Conservation (phyloP, 2,888 invertebrate genomes). For the Conus canariensis region DNA sequence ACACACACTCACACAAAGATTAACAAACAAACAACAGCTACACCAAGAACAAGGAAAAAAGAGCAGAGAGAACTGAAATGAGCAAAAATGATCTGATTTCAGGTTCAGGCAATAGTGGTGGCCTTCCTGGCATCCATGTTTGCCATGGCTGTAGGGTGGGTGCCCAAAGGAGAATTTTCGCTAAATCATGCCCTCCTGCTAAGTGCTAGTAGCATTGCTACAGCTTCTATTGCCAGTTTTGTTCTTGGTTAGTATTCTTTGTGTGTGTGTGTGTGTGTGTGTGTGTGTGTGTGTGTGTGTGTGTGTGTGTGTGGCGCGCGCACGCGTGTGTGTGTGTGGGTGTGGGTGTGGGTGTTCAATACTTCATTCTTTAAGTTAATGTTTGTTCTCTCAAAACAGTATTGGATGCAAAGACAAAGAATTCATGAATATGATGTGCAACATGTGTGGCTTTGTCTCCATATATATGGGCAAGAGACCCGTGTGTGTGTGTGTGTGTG, state of each 20-base stretch:
- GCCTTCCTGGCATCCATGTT: slow-evolving; percentile 91
- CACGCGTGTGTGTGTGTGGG: background rate
- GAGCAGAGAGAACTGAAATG: too few relatives aligned
- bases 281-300: slow-evolving; percentile 4
- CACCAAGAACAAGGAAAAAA: too few relatives aligned
- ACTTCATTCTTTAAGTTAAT: background rate
- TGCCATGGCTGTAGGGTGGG: slow-evolving; percentile 91
- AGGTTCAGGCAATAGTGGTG: slow-evolving; percentile 86
- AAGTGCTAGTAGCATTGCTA: slow-evolving; percentile 93
- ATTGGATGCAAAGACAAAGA: background rate
- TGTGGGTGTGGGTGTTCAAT: background rate
- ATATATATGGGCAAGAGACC: too few relatives aligned
- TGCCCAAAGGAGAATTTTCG: slow-evolving; percentile 88
- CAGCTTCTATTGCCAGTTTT: slow-evolving; percentile 93
- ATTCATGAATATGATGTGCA: too few relatives aligned
- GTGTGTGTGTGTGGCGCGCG: background rate
- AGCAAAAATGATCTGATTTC: slow-evolving; percentile 38
- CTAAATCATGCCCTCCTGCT: slow-evolving; percentile 90
- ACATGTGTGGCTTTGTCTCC: too few relatives aligned
- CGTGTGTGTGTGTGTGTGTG: too few relatives aligned
- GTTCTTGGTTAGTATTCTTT: slow-evolving; percentile 83
- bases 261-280: slow-evolving; percentile 4
- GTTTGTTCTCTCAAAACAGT: background rate
- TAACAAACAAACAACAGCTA: too few relatives aligned
- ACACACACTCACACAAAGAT: too few relatives aligned